phyloP scores from a whole-genome alignment of 2,797 vertebrate species.

The Halcyon smyrnensis region DNA sequence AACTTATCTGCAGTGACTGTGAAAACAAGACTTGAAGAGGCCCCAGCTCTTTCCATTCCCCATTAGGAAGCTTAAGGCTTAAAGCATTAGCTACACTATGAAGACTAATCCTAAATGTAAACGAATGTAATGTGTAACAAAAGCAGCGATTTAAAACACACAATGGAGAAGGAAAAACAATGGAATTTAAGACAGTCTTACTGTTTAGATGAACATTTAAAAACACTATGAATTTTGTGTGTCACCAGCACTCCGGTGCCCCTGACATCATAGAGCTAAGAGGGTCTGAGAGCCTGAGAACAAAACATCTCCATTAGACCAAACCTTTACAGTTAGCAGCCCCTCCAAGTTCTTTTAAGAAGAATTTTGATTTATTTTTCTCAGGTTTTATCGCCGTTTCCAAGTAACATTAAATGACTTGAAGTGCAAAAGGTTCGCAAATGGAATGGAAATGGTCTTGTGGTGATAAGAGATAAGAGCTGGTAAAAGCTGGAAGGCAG shows the following conservation, averaged over 20 bases:
- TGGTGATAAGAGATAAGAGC: not conserved
- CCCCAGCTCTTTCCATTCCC: not conserved
- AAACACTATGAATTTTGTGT: not conserved
- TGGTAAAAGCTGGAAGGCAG: not conserved
- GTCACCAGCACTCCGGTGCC: no score
- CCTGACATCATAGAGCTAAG: rapidly evolving
- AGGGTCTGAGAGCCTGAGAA: not conserved
- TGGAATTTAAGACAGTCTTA: not conserved
- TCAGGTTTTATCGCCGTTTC: not conserved
- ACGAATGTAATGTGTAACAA: not conserved
- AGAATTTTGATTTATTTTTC: not conserved
- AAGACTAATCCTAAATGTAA: constrained; percentile 26
- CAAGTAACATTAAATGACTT: not conserved
- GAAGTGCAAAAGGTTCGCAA: not conserved
- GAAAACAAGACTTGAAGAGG: constrained; percentile 36
- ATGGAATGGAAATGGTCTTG: not conserved
- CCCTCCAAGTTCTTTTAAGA: not conserved
- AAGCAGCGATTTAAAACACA: not conserved
- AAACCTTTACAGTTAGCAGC: not conserved
- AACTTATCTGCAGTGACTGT: not conserved
- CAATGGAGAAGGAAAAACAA: not conserved
- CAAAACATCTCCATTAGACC: not conserved
- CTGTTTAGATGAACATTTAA: not conserved
- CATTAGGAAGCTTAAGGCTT: not conserved
- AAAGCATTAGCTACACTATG: not conserved